A percentile compares a stretch with the other conserved stretches of the same genome.
These are phyloP conservation scores for Hemichromis elongatus DNA, from an alignment of 2,113 vertebrate genomes.

Conservation along the genomic window DNA sequence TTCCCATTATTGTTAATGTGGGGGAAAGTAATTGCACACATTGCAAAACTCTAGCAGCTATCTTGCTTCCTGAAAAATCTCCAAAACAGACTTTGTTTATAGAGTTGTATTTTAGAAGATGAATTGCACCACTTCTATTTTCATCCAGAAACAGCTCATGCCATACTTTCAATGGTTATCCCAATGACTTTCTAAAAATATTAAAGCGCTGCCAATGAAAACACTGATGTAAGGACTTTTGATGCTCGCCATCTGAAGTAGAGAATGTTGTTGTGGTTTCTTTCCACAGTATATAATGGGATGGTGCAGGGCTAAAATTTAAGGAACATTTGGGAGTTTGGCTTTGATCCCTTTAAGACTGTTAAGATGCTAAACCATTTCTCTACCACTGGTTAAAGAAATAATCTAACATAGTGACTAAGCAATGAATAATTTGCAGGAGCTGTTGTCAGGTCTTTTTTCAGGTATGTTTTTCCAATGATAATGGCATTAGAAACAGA, in stretches of 20 bases:
- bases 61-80: background rate
- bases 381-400: background rate
- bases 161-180: background rate
- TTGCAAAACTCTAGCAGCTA: background rate
- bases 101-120: background rate
- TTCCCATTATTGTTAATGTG: background rate
- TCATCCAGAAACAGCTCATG: background rate
- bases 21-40: background rate
- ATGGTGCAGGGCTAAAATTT: background rate
- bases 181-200: background rate
- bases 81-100: background rate
- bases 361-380: background rate
- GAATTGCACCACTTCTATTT: fast-evolving
- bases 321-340: background rate
- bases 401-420: background rate
- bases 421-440: background rate
- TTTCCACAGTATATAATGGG: background rate
- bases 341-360: background rate
- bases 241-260: background rate
- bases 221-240: background rate
- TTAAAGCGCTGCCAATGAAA: background rate
- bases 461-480: background rate
- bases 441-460: background rate
- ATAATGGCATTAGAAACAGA: background rate
- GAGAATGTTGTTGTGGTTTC: background rate